Evolutionary conservation across 1,140 invertebrate genomes (phyloP), one percentile per base, ranked within the genome.

Genomic region (Phthorimaea operculella): DNA sequence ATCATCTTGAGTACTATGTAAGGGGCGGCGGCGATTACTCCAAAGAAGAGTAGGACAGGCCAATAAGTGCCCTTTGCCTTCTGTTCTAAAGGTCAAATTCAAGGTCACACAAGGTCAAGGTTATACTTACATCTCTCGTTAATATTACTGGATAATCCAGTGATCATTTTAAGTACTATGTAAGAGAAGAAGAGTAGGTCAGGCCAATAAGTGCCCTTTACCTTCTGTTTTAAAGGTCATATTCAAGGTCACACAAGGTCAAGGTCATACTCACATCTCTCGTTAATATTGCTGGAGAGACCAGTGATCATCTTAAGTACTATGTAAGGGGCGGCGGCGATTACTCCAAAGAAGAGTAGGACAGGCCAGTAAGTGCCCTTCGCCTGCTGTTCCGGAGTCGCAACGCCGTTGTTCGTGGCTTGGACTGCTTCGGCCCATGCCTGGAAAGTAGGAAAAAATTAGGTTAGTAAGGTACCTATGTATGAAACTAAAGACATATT

Each of bases 1-100:
- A 98, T 70, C 70, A 98, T 88, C 82, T 92, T 95, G 82, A 95
- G 94, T 55, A 99, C 93, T 16, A 99, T 86, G 85, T 96, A 98
- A 0, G 97, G 97, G 47, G 95, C 95, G 0, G 93, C 92, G 45
- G 96, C 87, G 52, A 98, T 90, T 53, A 98, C 89, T 12, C 92
- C 92, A 65, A 98, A 89, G 85, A 98, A 97, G 60, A 97, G 79
- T 12, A 93, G 63, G 7, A 97, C 61, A 8, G 92, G 91, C 92
- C 92, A 93, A 42, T 88, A 89, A 2, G 85, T 83, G 15, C 83
- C 74, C 55, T 60, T 68, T n/a, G 68, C 53, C 36, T 45, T 75
- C 61, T 81, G 85, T 60, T 61, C 76, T n/a, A n/a, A n/a, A n/a
- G n/a, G n/a, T n/a, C n/a, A n/a, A n/a, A n/a, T n/a, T n/a, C n/a